Conservation (phyloP, 2,113 vertebrate genomes). For the Irena cyanogastra region DNA sequence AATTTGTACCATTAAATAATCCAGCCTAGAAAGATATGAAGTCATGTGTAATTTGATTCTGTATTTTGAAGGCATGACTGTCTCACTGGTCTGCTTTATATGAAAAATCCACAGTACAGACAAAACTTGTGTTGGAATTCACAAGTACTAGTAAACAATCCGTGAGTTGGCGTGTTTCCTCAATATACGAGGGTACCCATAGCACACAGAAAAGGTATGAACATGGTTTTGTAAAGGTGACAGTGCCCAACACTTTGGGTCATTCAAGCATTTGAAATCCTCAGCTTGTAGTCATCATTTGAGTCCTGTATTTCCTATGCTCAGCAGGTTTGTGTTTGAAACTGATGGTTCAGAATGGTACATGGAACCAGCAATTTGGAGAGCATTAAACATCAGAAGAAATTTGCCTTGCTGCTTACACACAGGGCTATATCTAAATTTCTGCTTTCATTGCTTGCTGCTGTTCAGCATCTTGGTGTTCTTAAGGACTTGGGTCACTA, state of each 20-base stretch:
- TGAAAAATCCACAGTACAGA: not conserved
- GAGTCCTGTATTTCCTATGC: not conserved
- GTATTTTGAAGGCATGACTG: not conserved
- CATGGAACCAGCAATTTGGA: not conserved
- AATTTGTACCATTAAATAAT: not conserved
- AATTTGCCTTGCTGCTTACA: not conserved
- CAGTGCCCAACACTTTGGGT: not conserved
- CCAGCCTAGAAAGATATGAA: not conserved
- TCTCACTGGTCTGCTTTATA: not conserved
- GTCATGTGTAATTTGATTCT: not conserved
- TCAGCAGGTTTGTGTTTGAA: not conserved
- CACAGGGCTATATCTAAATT: not conserved
- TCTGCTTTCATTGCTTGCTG: not conserved
- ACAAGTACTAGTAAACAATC: not conserved
- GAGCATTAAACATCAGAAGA: not conserved
- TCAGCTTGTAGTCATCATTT: not conserved
- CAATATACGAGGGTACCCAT: not conserved
- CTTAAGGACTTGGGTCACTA: rapidly evolving
- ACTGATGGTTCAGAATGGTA: not conserved
- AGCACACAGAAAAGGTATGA: not conserved
- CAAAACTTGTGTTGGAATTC: not conserved
- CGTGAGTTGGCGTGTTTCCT: not conserved
- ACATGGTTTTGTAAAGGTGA: not conserved
- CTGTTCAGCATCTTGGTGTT: not conserved
- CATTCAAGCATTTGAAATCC: not conserved